Base-by-base conservation (phyloP, 1,140 invertebrate genomes). In the Acromyrmex heyeri region DNA sequence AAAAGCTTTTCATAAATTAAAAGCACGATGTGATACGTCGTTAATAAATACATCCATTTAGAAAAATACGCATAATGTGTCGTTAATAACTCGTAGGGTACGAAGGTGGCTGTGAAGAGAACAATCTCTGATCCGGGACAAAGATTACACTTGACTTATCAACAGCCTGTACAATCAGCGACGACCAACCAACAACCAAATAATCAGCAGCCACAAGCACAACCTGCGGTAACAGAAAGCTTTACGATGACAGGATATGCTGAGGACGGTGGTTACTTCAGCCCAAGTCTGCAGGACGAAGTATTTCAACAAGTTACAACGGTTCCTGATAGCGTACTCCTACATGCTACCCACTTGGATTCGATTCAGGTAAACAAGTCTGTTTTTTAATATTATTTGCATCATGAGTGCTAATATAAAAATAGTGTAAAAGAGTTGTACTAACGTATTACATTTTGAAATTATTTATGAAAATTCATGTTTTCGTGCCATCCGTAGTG, bases 211-310 rank as follows among this genome's bases (percentile, higher is more conserved):
- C 70, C 85, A 27, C 90, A 91, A 21, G 55, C 67, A 34, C 96
- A 96, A 88, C 93, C 96, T 34, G 91, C 96, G 70, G 93, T 95
- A 8, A 95, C 96, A 38, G 96, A 95, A 65, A 94, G 96, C 62
- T 97, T 97, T 89, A 94, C 96, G 4, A 94, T 96, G 92, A 95
- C 96, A 7, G 96, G 96, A 76, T 97, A 97, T 65, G 96, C 96
- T 1, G 97, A 97, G 72, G 97, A 97, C 70, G 95, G 95, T 70
- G 97, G 96, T 34, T 97, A 97, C 92, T 97, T 97, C 88, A 97
- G 97, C 86, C 97, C 97, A 2, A 96, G 96, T 86, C 94, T 97
- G 34, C 97, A 97, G 91, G 97, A 97, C 77, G 97, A 98, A 91
- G 97, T 98, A 1, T 98, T 97, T 88, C 96, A 97, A 87, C 97